Base-by-base conservation (phyloP, 2,888 invertebrate species). In the Tholera decimalis region DNA sequence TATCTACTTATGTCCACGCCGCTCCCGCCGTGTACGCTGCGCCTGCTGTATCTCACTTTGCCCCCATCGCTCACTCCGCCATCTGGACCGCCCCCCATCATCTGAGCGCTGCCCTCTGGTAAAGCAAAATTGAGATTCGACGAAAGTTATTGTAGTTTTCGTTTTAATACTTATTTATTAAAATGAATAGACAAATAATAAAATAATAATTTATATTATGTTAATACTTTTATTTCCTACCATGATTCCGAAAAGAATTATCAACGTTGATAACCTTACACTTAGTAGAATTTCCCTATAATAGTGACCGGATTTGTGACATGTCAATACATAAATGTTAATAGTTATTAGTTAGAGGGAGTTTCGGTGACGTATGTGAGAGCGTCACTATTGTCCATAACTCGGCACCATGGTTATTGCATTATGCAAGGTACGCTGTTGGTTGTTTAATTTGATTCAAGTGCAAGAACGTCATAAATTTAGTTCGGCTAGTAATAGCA, bases 101-200 rank as follows among this genome's bases (percentile, higher is more conserved):
- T 24, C 87, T 84, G n/a, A 83, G 80, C 59, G 86, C 89, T 22
- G 81, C 85, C 30, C 86, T 85, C 53, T 92, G 91, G 91, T 92
- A 79, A 92, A 86, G 83, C 82, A 80, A 84, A 81, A 82, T 77
- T 77, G 78, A 82, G 83, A 89, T 89, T 90, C 87, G 85, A 91
- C 87, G 87, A 87, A 86, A 72, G 74, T 76, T 8, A 72, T 85
- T 89, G 92, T 93, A 92, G 92, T 93, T 92, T 93, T 92, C 88
- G 85, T 91, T 92, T 92, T 91, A 85, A 86, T 88, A 83, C 67
- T 73, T 66, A 58, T 76, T 81, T 85, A 87, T 89, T 88, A 79
- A 92, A 91, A 91, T 89, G 91, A 93, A 92, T 91, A 92, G 92
- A 93, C 92, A 91, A 89, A 84, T 63, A 75, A 72, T 73, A 85